These are phyloP conservation scores for Hedya salicella DNA, from an alignment of 2,888 invertebrate species.

Conservation along the genomic window DNA sequence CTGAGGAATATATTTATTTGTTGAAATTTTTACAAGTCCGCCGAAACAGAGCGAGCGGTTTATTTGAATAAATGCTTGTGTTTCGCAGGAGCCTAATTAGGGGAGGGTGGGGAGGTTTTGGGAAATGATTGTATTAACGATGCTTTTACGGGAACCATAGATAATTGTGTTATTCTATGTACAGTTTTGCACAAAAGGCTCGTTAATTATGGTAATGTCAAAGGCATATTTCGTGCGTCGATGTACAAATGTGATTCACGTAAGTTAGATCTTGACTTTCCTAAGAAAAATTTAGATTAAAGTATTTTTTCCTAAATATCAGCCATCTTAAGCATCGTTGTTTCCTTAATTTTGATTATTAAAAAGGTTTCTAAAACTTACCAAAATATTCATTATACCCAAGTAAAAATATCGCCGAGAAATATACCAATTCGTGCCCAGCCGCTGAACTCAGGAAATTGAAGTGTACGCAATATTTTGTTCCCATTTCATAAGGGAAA, in stretches of 20 bases:
- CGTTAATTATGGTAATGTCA: background rate
- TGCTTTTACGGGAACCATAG: slow-evolving; percentile 25
- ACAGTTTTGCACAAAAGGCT: background rate
- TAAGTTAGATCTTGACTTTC: too few relatives aligned
- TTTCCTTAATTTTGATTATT: too few relatives aligned
- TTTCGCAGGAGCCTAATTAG: slow-evolving; percentile 31
- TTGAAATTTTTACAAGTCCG: slow-evolving; percentile 46
- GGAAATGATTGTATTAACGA: slow-evolving; percentile 26
- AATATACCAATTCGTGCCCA: slow-evolving; percentile 27
- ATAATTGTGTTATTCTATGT: slow-evolving; percentile 12
- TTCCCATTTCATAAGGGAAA: slow-evolving; percentile 38
- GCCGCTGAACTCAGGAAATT: slow-evolving; percentile 30
- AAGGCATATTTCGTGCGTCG: background rate
- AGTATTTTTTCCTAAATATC: too few relatives aligned
- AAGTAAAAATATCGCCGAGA: slow-evolving; percentile 10
- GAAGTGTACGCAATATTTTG: slow-evolving; percentile 33
- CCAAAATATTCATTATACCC: background rate
- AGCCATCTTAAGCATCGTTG: too few relatives aligned
- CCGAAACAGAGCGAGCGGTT: slow-evolving; percentile 39
- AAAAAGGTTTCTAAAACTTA: too few relatives aligned
- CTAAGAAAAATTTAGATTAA: too few relatives aligned
- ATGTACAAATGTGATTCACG: background rate
- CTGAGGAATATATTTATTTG: slow-evolving; percentile 47
- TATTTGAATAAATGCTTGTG: slow-evolving; percentile 42
- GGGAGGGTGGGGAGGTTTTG: slow-evolving; percentile 12